A percentile compares a stretch with the other conserved stretches of the same genome.
Evolutionary conservation across 2,113 vertebrate species (phyloP).

Genomic region (Catharus fuscescens): DNA sequence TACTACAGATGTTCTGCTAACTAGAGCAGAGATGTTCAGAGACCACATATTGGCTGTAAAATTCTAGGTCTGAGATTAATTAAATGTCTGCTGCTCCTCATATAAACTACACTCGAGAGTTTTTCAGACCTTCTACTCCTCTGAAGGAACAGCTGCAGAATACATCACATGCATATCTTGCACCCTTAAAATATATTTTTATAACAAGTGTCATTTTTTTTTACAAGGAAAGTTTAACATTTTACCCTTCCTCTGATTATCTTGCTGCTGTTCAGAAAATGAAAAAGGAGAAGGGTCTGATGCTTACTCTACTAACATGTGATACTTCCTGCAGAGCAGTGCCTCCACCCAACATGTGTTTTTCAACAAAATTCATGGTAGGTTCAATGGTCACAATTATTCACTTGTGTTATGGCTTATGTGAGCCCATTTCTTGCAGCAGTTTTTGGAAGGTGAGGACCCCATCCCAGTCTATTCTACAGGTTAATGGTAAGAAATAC

Average conservation of each 20-base stretch:
- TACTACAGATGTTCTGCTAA: slow-evolving; percentile 57
- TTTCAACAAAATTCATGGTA: slow-evolving; percentile 45
- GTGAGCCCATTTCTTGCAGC: slow-evolving; percentile 31
- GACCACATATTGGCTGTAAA: slow-evolving; percentile 61
- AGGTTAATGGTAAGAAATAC: not conserved
- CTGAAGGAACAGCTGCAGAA: slow-evolving; percentile 60
- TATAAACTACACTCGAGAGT: slow-evolving; percentile 23
- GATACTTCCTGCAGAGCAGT: slow-evolving; percentile 64
- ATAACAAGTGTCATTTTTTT: slow-evolving; percentile 49
- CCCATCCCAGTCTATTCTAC: not conserved
- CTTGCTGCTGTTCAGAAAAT: slow-evolving; percentile 45
- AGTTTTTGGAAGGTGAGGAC: not conserved
- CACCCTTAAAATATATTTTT: slow-evolving; percentile 39
- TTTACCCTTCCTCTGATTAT: slow-evolving; percentile 62
- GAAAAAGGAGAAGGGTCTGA: not conserved
- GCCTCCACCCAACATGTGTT: slow-evolving; percentile 64
- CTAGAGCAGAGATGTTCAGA: slow-evolving; percentile 43
- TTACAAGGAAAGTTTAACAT: slow-evolving; percentile 32
- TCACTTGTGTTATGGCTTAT: slow-evolving; percentile 27
- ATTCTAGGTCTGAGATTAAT: slow-evolving; percentile 55
- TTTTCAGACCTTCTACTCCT: slow-evolving; percentile 39
- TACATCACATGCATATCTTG: slow-evolving; percentile 26
- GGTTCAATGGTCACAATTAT: slow-evolving; percentile 52
- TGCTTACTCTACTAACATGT: slow-evolving; percentile 16
- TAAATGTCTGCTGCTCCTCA: slow-evolving; percentile 55